Evolutionary conservation across 2,113 vertebrate species (phyloP).

Genomic region (Toxostoma redivivum): DNA sequence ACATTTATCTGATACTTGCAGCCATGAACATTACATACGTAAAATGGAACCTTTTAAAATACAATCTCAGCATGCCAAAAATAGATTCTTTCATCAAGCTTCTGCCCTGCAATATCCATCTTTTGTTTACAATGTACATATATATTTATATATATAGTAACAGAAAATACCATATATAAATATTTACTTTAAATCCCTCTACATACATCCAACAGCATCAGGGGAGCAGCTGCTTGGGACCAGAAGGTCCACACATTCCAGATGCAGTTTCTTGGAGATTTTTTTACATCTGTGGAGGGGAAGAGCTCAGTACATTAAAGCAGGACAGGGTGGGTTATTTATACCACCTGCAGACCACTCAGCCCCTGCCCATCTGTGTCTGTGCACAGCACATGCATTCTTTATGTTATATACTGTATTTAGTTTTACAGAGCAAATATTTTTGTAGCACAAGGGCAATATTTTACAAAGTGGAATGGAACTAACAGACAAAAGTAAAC

Average conservation of each 20-base stretch:
- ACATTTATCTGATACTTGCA: not conserved
- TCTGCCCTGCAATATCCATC: slow-evolving; percentile 23
- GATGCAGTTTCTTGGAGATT: not conserved
- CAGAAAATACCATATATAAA: slow-evolving; percentile 53
- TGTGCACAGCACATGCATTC: not conserved
- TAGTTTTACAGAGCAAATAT: not conserved
- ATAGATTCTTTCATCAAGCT: slow-evolving; percentile 46
- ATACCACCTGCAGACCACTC: not conserved
- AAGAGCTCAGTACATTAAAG: not conserved
- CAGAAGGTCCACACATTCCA: not conserved
- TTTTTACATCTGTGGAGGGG: not conserved
- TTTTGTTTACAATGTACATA: not conserved
- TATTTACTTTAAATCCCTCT: slow-evolving; percentile 30
- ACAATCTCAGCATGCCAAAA: slow-evolving; percentile 49
- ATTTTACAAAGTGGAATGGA: slow-evolving; percentile 32
- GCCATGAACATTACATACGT: not conserved
- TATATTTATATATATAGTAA: not conserved
- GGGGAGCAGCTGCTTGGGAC: not conserved
- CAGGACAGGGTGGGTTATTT: not conserved
- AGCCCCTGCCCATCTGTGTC: not conserved
- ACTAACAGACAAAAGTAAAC: slow-evolving; percentile 49
- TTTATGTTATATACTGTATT: not conserved
- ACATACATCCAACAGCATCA: not conserved
- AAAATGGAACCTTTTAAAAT: slow-evolving; percentile 19
- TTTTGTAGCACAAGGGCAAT: slow-evolving; percentile 2